These are phyloP conservation scores for Sinella curviseta DNA, from an alignment of 1,140 invertebrate species.

Conservation along the genomic window DNA sequence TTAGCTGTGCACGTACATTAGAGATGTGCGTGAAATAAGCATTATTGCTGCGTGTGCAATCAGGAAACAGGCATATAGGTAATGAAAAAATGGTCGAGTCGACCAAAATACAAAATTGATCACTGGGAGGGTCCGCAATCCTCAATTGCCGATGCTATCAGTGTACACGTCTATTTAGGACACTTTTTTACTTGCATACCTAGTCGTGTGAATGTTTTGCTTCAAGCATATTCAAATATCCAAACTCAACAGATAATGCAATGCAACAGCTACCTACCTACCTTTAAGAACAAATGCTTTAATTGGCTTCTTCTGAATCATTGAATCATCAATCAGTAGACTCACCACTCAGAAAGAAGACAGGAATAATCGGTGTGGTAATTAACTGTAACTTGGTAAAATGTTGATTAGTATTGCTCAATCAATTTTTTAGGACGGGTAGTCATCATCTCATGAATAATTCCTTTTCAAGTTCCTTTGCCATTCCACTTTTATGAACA, in stretches of 20 bases:
- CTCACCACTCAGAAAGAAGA: neutral
- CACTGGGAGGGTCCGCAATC: neutral
- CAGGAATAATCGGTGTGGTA: neutral
- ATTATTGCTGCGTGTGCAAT: too few relatives aligned
- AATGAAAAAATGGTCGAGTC: neutral
- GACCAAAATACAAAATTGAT: neutral
- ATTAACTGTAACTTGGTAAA: slow-evolving; percentile 2
- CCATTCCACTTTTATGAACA: too few relatives aligned
- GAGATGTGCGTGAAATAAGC: too few relatives aligned
- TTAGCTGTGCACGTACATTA: too few relatives aligned
- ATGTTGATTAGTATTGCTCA: slow-evolving; percentile 18
- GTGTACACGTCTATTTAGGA: neutral
- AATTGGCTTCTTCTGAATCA: neutral
- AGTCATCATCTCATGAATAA: neutral
- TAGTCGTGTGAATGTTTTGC: too few relatives aligned
- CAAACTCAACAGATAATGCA: neutral
- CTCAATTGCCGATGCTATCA: too few relatives aligned
- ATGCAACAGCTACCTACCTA: too few relatives aligned
- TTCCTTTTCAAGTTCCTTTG: too few relatives aligned
- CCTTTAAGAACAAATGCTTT: too few relatives aligned
- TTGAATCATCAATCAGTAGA: neutral
- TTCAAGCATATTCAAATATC: too few relatives aligned
- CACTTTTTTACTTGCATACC: too few relatives aligned
- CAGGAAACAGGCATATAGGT: neutral
- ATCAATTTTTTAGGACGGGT: neutral